phyloP scores from a whole-genome alignment of 2,113 vertebrate genomes.

The Machaerirhynchus nigripectus region DNA sequence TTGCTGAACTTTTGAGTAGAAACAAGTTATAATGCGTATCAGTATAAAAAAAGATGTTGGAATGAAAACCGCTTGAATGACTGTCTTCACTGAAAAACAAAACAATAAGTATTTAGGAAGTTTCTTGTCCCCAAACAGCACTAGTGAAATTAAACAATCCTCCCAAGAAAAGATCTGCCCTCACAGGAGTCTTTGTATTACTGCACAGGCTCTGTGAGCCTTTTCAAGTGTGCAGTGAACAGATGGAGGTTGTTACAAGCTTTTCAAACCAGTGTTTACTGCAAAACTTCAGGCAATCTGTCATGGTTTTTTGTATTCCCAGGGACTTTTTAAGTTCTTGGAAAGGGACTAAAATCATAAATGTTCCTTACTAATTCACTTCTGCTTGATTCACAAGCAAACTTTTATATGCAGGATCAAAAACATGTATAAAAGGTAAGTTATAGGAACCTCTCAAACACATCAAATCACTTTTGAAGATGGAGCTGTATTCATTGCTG shows the following conservation, averaged over 20 bases:
- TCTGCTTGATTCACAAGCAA: constrained; percentile 1
- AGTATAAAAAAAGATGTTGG: neutral
- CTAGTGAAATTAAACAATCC: constrained; percentile 56
- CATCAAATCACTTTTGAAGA: neutral
- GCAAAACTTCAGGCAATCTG: constrained; percentile 56
- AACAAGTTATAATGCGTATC: neutral
- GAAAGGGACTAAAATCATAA: constrained; percentile 29
- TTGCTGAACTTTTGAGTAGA: neutral
- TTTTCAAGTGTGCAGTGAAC: constrained; percentile 45
- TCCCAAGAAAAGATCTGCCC: constrained; percentile 19
- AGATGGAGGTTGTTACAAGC: constrained; percentile 49
- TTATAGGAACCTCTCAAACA: neutral
- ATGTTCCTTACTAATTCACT: neutral
- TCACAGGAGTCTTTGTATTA: constrained; percentile 24
- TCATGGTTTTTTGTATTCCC: constrained; percentile 44
- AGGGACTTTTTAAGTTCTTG: constrained; percentile 47
- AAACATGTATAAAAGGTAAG: neutral
- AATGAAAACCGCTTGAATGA: neutral
- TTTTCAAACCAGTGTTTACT: constrained; percentile 42
- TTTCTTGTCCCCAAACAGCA: constrained; percentile 20
- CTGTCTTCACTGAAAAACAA: neutral
- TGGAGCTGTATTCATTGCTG: neutral
- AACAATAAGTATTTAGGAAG: constrained; percentile 49
- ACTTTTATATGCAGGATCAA: neutral
- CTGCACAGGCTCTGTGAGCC: neutral